These are phyloP conservation scores for Erythrocercus mccallii DNA, from an alignment of 2,113 vertebrate genomes.

Conservation along the genomic window DNA sequence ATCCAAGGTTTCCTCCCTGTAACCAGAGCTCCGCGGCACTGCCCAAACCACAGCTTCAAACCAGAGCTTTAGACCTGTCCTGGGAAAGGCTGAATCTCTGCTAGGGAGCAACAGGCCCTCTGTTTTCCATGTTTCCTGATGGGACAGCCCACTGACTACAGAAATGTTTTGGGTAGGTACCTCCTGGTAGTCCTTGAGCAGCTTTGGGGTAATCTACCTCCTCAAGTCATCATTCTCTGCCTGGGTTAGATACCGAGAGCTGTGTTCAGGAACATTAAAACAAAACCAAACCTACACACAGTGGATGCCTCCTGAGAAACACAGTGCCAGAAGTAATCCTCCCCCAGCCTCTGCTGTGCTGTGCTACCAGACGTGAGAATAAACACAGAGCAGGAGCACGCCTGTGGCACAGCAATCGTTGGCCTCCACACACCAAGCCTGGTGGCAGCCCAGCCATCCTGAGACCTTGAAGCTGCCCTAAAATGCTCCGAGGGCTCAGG, in stretches of 20 bases:
- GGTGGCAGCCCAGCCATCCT: background rate
- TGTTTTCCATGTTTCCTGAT: rapidly evolving
- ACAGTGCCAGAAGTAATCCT: background rate
- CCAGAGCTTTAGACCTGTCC: background rate
- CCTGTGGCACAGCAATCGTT: background rate
- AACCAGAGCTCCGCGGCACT: rapidly evolving
- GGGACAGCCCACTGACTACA: background rate
- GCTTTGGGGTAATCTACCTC: background rate
- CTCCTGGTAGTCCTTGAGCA: background rate
- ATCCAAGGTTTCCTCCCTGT: background rate
- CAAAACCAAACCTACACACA: background rate
- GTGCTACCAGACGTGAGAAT: rapidly evolving
- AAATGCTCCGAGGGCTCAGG: background rate
- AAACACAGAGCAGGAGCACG: background rate
- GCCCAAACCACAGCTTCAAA: background rate
- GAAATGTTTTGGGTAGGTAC: background rate
- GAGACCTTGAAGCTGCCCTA: background rate
- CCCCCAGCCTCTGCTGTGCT: background rate
- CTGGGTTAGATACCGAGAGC: background rate
- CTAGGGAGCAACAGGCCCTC: background rate
- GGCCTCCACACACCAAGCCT: background rate
- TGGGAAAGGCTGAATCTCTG: background rate
- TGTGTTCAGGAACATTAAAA: background rate
- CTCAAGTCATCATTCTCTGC: rapidly evolving
- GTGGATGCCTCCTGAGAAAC: background rate